phyloP scores from a whole-genome alignment of 1,140 invertebrate genomes.

The Monochamus saltuarius region DNA sequence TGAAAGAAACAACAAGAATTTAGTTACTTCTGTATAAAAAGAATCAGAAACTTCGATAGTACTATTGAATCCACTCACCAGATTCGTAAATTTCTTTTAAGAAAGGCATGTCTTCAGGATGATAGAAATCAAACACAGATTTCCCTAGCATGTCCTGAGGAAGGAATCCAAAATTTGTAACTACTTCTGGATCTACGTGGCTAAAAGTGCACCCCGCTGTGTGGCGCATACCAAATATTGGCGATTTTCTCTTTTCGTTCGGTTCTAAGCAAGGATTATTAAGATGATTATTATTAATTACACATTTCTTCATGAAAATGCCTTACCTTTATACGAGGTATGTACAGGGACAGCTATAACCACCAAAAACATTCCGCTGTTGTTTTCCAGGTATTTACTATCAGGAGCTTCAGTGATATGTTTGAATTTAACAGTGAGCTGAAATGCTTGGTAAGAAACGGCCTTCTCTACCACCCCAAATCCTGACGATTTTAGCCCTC shows the following conservation, averaged over 20 bases:
- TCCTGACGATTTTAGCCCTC: conserved; percentile 56
- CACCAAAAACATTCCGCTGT: conserved; percentile 64
- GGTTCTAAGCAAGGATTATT: conserved; percentile 60
- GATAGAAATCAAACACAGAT: conserved; percentile 84
- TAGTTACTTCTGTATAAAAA: not conserved
- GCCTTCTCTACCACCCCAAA: conserved; percentile 63
- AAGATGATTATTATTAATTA: no score
- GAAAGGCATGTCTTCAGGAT: conserved; percentile 78
- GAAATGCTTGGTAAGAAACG: conserved; percentile 70
- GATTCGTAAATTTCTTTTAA: conserved; percentile 82
- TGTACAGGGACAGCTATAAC: conserved; percentile 70
- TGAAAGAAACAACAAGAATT: conserved; percentile 24
- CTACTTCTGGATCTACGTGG: conserved; percentile 75
- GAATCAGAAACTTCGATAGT: not conserved
- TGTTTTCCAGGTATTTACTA: conserved; percentile 47
- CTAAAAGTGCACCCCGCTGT: conserved; percentile 71
- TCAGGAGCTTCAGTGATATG: conserved; percentile 56
- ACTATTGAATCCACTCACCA: conserved; percentile 55
- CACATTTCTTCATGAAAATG: not conserved
- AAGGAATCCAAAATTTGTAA: conserved; percentile 81
- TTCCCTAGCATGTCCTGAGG: conserved; percentile 84
- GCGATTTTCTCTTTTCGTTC: conserved; percentile 60
- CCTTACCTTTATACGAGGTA: conserved; percentile 74
- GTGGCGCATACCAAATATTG: conserved; percentile 75
- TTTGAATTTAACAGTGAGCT: conserved; percentile 69